phyloP scores from a whole-genome alignment of 2,113 vertebrate genomes.

The Malurus elegans region DNA sequence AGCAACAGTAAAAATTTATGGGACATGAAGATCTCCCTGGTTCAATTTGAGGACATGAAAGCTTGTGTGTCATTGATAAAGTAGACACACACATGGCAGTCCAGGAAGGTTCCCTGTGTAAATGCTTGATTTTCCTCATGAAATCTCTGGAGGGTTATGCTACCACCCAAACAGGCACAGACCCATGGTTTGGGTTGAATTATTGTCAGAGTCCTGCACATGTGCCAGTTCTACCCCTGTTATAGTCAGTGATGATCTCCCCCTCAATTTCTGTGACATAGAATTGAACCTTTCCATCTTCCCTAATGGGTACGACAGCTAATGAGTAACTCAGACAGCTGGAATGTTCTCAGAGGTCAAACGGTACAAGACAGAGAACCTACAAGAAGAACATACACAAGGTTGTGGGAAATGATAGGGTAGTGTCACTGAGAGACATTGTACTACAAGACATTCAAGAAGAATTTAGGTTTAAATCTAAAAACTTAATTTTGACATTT shows the following conservation, averaged over 20 bases:
- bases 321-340: not conserved
- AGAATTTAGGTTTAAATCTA: not conserved
- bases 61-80: not conserved
- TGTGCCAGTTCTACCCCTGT: not conserved
- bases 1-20: not conserved
- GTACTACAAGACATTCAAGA: not conserved
- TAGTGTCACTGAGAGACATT: not conserved
- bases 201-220: fast-evolving
- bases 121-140: not conserved
- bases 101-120: not conserved
- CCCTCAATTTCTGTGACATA: not conserved
- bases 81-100: not conserved
- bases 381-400: not conserved
- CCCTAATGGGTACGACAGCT: not conserved
- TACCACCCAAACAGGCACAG: not conserved
- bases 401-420: not conserved
- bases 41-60: not conserved
- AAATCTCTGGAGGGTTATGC: not conserved
- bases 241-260: not conserved
- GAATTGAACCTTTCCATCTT: not conserved
- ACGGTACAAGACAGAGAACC: not conserved
- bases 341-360: not conserved
- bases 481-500: not conserved
- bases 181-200: not conserved
- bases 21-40: not conserved